Conservation (phyloP, 1,140 invertebrate genomes). For the Matsumurasca onukii region DNA sequence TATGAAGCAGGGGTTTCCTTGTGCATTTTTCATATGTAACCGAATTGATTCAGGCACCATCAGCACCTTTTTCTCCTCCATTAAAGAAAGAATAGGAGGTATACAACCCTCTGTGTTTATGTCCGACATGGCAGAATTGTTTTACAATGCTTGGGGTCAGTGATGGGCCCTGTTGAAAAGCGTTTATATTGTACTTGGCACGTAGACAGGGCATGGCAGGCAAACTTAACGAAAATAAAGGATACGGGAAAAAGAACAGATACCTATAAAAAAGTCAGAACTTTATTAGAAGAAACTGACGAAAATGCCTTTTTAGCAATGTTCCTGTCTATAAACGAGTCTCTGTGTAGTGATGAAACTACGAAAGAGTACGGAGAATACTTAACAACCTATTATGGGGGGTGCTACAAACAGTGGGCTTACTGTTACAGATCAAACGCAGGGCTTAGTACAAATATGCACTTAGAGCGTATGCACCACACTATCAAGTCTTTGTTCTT, state of each 20-base stretch:
- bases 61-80: neutral
- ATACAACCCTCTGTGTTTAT: neutral
- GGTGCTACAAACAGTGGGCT: neutral
- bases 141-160: neutral
- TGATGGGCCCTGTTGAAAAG: neutral
- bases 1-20: neutral
- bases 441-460: too few relatives aligned
- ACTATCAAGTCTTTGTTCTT: neutral
- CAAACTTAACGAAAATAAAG: too few relatives aligned
- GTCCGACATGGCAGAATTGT: neutral
- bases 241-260: too few relatives aligned
- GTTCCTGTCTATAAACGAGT: neutral
- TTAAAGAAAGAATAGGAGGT: neutral
- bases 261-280: too few relatives aligned
- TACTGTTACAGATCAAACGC: neutral
- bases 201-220: too few relatives aligned
- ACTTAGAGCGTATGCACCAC: neutral
- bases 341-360: neutral
- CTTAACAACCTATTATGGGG: neutral
- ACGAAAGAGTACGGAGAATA: neutral
- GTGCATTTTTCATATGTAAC: neutral
- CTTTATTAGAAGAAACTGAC: neutral
- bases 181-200: neutral
- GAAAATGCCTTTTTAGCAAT: neutral
- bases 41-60: neutral